These are phyloP conservation scores for Leucoma salicis DNA, from an alignment of 2,888 invertebrate genomes.

Conservation along the genomic window DNA sequence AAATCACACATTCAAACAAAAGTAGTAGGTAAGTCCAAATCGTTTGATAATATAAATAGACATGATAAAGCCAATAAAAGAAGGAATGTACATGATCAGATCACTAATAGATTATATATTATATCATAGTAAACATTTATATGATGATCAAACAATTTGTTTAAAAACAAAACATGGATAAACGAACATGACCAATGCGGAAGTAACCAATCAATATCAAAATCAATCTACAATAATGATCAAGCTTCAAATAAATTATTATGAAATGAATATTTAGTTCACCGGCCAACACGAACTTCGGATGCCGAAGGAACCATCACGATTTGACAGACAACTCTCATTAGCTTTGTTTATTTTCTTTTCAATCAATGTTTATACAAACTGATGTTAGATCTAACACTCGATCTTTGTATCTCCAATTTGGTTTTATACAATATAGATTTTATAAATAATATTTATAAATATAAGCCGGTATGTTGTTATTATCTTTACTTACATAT, in stretches of 20 bases:
- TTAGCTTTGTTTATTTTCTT: conserved; percentile 70
- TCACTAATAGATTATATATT: conserved; percentile 29
- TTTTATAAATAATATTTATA: too few relatives aligned
- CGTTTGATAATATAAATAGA: conserved; percentile 15
- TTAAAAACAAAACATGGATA: conserved; percentile 44
- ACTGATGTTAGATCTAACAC: conserved; percentile 27
- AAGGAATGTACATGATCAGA: conserved; percentile 23
- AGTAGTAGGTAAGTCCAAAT: conserved; percentile 2
- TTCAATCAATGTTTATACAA: conserved; percentile 48
- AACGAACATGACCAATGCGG: conserved; percentile 53
- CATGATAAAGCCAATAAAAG: conserved; percentile 21
- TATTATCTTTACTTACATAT: conserved; percentile 52
- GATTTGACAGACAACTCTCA: conserved; percentile 63
- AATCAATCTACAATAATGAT: conserved; percentile 67
- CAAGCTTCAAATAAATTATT: conserved; percentile 65
- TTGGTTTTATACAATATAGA: neutral
- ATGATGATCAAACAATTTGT: conserved; percentile 37
- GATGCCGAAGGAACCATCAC: conserved; percentile 36
- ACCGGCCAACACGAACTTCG: conserved; percentile 19
- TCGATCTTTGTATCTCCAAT: neutral
- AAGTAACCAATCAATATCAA: conserved; percentile 73
- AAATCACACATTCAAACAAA: conserved; percentile 1
- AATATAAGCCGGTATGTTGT: conserved; percentile 48
- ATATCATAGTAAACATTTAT: conserved; percentile 31
- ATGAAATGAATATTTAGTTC: conserved; percentile 65